Base-by-base conservation (phyloP, 2,113 vertebrate species). In the Notiomystis cincta region DNA sequence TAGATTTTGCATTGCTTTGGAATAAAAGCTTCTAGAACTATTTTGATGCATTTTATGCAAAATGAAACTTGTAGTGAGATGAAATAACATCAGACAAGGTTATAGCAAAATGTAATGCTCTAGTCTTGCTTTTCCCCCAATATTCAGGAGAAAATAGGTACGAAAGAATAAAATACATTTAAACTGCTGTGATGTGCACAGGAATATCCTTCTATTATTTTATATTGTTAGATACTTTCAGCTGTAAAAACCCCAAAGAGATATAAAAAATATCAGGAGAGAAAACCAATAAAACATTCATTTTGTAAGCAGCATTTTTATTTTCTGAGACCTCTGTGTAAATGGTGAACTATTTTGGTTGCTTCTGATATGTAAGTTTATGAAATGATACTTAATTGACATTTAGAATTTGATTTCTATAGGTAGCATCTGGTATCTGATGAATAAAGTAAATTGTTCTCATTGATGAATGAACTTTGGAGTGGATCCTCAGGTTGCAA, bases 261-360 rank as follows among this genome's bases (percentile, higher is more conserved):
- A 14, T 3, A 7, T 28, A 38, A 58, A 3, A 81, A 40, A 35
- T 61, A 42, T 30, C 21, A 11, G 11, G 30, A 16, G 10, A 1
- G n/a, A 38, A 47, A 78, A 6, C 0, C 9, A 45, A 23, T 3
- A 25, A 61, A 51, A 5, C 2, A 19, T 23, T 13, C 2, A 8
- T 62, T 24, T 60, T 62, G 15, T 66, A 44, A 61, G 21, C 16
- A 57, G 28, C 11, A 23, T 20, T 50, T 71, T 79, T 57, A 47
- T 15, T 70, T 56, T n/a, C n/a, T 47, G 11, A 48, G 13, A 45
- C 28, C 20, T 6, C 15, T 10, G 10, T 3, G 5, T 24, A 60
- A 65, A 27, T 22, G 9, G 6, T 48, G 15, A 75, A 33, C 15
- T 50, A 10, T 22, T 53, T 51, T 0, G 4, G 6, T 48, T 81